phyloP scores from a whole-genome alignment of 35 echinoderm and acorn worm genomes.

The Apostichopus californicus region DNA sequence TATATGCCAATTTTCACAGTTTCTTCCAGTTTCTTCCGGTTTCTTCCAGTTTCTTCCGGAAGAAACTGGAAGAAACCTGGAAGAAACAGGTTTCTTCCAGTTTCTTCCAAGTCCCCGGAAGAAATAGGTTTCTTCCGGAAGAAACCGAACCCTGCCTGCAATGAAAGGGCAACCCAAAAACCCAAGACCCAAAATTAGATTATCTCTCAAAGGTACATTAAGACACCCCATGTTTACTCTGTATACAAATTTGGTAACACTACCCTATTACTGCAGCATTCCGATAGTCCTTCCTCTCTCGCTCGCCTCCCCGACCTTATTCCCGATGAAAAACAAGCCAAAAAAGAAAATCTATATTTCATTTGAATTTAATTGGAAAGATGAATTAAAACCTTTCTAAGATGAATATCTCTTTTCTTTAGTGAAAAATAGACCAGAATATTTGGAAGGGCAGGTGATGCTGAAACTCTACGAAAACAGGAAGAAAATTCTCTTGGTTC shows the following conservation, averaged over 20 bases:
- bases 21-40: too few relatives aligned
- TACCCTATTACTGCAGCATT: background rate
- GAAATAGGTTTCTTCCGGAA: too few relatives aligned
- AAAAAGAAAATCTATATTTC: background rate
- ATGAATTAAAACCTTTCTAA: background rate
- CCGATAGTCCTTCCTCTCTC: background rate
- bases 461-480: too few relatives aligned
- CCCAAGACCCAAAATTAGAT: background rate
- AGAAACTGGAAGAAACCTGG: too few relatives aligned
- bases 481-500: too few relatives aligned
- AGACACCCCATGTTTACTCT: background rate
- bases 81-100: too few relatives aligned
- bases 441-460: background rate
- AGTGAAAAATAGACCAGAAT: background rate
- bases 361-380: slow-evolving; percentile 5
- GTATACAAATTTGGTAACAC: background rate
- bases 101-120: too few relatives aligned
- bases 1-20: too few relatives aligned
- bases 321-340: background rate
- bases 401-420: background rate
- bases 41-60: too few relatives aligned
- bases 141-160: too few relatives aligned
- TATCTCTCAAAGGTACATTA: background rate
- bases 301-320: background rate
- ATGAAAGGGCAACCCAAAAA: background rate